Conservation (phyloP, 2,888 invertebrate species). For the Dryococelus australis region DNA sequence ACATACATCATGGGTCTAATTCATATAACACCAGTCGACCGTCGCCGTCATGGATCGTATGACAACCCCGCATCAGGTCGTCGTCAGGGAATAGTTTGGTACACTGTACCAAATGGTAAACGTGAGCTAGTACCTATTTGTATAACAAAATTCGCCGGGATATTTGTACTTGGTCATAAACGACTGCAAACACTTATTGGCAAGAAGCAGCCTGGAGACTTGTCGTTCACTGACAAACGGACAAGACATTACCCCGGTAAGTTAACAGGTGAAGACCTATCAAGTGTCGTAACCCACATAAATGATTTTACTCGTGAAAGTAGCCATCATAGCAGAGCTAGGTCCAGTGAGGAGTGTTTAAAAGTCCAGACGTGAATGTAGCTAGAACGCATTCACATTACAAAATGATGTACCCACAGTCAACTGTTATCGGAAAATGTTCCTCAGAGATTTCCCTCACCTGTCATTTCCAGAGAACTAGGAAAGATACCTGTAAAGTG, state of each 20-base stretch:
- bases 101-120: constrained; percentile 19
- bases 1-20: too few relatives aligned
- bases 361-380: constrained; percentile 27
- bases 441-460: constrained; percentile 29
- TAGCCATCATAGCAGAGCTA: constrained; percentile 25
- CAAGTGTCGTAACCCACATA: constrained; percentile 20
- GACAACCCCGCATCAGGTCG: not conserved
- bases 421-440: constrained; percentile 19
- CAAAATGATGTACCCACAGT: constrained; percentile 20
- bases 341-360: constrained; percentile 27
- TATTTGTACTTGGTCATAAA: constrained; percentile 7
- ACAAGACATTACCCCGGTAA: constrained; percentile 18
- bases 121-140: not conserved
- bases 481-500: constrained; percentile 26
- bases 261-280: constrained; percentile 9
- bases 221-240: constrained; percentile 22
- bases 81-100: not conserved
- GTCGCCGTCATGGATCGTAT: not conserved
- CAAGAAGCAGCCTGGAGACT: not conserved
- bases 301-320: not conserved
- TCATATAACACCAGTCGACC: not conserved
- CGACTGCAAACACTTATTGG: too few relatives aligned
- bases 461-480: constrained; percentile 28
- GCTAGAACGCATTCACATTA: constrained; percentile 12
- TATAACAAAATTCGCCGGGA: not conserved